Percentiles rank a stretch among this genome's conserved stretches.
Evolutionary conservation across 2,888 invertebrate species (phyloP).

Genomic region (Tetramorium bicarinatum): DNA sequence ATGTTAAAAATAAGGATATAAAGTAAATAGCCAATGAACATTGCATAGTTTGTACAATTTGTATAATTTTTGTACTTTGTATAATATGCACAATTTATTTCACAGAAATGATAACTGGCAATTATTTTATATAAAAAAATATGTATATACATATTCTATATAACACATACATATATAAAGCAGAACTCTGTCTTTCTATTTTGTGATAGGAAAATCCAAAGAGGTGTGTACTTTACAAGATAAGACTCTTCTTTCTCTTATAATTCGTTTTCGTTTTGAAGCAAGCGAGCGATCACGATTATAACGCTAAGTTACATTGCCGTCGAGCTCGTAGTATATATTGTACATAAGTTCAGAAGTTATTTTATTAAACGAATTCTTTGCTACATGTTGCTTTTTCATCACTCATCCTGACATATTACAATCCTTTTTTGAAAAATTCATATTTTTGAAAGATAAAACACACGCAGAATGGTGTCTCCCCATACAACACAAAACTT

Average conservation of each 20-base stretch:
- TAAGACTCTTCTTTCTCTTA: background rate
- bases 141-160: background rate
- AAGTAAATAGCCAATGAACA: background rate
- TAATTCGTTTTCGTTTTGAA: background rate
- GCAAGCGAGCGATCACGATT: background rate
- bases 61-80: no score
- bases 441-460: background rate
- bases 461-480: background rate
- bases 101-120: slow-evolving; percentile 4
- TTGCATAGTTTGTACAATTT: background rate
- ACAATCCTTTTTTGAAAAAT: background rate
- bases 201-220: background rate
- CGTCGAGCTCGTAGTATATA: background rate
- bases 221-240: background rate
- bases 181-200: background rate
- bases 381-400: background rate
- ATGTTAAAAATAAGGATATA: background rate
- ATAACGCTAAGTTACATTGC: background rate
- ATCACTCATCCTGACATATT: background rate
- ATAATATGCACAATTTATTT: background rate
- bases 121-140: background rate
- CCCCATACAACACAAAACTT: no score
- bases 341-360: background rate
- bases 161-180: background rate
- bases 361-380: background rate